Evolutionary conservation across 2,797 vertebrate species (phyloP).

Genomic region (Hydrolagus colliei): DNA sequence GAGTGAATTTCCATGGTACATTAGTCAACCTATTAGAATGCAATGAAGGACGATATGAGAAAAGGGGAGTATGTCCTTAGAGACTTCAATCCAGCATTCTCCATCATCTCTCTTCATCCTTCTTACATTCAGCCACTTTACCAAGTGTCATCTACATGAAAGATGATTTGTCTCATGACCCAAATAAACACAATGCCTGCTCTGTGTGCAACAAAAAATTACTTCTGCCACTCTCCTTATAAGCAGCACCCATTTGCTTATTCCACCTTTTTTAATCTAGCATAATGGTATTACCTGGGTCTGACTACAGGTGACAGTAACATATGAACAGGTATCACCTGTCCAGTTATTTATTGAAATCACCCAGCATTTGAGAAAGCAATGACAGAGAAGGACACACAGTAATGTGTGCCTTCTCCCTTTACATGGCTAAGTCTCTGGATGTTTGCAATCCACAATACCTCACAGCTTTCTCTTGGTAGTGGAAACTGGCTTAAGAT

Average conservation of each 20-base stretch:
- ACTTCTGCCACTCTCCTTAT: conserved; percentile 76
- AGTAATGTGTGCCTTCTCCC: conserved; percentile 53
- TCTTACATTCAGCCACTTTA: conserved; percentile 83
- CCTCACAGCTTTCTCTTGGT: conserved; percentile 63
- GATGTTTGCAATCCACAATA: conserved; percentile 46
- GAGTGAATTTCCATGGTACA: conserved; percentile 97
- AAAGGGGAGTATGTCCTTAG: conserved; percentile 76
- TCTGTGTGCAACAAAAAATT: conserved; percentile 66
- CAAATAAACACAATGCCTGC: conserved; percentile 87
- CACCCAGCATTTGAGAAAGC: conserved; percentile 55
- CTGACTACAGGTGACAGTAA: conserved; percentile 69
- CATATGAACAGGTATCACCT: conserved; percentile 75
- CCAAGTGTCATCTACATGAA: conserved; percentile 92
- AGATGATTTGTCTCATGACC: conserved; percentile 92
- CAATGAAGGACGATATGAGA: conserved; percentile 86
- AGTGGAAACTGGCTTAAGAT: conserved; percentile 79
- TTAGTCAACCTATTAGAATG: conserved; percentile 97
- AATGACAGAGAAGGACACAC: conserved; percentile 66
- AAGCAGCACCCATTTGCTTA: conserved; percentile 65
- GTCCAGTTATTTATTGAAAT: conserved; percentile 67
- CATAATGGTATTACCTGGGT: conserved; percentile 71
- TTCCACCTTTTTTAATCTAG: conserved; percentile 60
- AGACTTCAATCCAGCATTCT: conserved; percentile 77
- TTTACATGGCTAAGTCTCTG: conserved; percentile 54
- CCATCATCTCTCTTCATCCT: conserved; percentile 92